Evolutionary conservation across 2,113 vertebrate species (phyloP).

Genomic region (Aythya baeri): DNA sequence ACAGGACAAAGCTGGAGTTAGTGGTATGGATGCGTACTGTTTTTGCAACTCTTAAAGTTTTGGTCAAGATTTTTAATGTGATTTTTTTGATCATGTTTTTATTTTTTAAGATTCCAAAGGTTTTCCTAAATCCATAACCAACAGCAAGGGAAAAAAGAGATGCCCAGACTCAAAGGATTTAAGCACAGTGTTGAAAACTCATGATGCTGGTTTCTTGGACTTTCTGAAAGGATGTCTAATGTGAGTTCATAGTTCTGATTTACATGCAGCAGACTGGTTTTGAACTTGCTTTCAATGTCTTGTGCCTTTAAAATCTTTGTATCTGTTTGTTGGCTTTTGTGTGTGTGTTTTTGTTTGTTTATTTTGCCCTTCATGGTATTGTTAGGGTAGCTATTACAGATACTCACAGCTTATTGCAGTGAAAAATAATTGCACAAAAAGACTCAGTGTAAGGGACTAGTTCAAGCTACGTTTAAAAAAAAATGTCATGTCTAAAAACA

Average conservation of each 20-base stretch:
- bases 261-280: not conserved
- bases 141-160: constrained; percentile 89
- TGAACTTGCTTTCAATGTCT: not conserved
- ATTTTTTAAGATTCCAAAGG: constrained; percentile 89
- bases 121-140: constrained; percentile 86
- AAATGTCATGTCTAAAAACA: not conserved
- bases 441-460: not conserved
- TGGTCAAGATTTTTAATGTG: not conserved
- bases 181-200: constrained; percentile 84
- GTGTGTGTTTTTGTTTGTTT: not conserved
- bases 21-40: not conserved
- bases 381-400: not conserved
- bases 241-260: constrained; percentile 73
- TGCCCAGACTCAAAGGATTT: constrained; percentile 88
- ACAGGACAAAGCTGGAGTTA: not conserved
- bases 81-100: not conserved
- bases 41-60: not conserved
- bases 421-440: not conserved
- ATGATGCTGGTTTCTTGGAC: constrained; percentile 86
- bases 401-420: not conserved
- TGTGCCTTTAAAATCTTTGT: not conserved
- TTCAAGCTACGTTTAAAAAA: not conserved
- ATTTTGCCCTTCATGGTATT: not conserved
- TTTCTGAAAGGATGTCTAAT: constrained; percentile 88
- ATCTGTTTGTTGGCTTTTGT: not conserved